Percentiles rank a stretch among this genome's conserved stretches.
These are phyloP conservation scores for Euglossa dilemma DNA, from an alignment of 1,140 invertebrate species.

Conservation along the genomic window DNA sequence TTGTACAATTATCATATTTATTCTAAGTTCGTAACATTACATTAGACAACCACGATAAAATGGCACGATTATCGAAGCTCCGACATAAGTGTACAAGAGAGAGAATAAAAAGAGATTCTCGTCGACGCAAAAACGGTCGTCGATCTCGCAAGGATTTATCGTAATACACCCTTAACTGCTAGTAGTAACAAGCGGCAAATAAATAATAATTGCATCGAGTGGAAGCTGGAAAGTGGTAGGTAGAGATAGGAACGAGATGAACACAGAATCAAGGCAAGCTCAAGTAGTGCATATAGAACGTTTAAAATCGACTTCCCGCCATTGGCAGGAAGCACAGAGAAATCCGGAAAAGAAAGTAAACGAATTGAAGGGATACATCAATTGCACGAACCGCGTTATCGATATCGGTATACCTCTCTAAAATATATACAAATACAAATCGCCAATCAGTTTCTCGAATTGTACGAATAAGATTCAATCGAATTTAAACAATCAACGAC, in stretches of 20 bases:
- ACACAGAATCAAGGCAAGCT: slow-evolving; percentile 47
- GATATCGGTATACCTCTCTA: slow-evolving; percentile 19
- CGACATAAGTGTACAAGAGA: slow-evolving; percentile 14
- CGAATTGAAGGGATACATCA: slow-evolving; percentile 23
- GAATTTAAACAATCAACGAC: not conserved
- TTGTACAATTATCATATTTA: slow-evolving; percentile 52
- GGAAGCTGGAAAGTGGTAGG: not conserved
- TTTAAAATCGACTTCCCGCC: slow-evolving; percentile 14
- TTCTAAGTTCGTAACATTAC: slow-evolving; percentile 52
- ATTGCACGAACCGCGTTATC: slow-evolving; percentile 36
- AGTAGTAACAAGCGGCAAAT: slow-evolving; percentile 44
- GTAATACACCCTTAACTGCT: slow-evolving; percentile 31
- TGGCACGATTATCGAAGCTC: slow-evolving; percentile 58
- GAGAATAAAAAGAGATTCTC: slow-evolving; percentile 7
- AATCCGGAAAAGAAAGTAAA: slow-evolving; percentile 38
- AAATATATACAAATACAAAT: slow-evolving; percentile 9
- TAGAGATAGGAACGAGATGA: slow-evolving; percentile 51
- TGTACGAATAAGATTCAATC: not conserved
- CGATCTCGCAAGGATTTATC: not conserved
- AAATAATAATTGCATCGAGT: slow-evolving; percentile 56
- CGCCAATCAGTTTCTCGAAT: not conserved
- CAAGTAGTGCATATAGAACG: slow-evolving; percentile 7
- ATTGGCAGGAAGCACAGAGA: not conserved
- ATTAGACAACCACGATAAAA: slow-evolving; percentile 49
- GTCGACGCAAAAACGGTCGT: not conserved